phyloP scores from a whole-genome alignment of 2,113 vertebrate genomes.

The Saiga tatarica region DNA sequence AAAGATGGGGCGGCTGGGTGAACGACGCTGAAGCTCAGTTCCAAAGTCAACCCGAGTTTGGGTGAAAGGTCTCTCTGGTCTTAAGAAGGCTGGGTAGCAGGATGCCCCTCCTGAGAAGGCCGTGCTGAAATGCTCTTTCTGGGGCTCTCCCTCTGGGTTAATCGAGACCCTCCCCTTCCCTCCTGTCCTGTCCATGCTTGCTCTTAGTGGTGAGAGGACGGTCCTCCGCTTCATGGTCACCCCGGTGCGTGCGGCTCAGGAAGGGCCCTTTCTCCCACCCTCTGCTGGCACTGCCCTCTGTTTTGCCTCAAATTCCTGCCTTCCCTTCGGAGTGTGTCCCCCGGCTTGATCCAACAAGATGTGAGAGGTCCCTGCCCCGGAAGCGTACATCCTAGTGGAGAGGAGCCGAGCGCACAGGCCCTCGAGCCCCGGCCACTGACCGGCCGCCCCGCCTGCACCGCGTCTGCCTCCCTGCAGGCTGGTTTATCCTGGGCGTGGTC shows the following conservation, averaged over 20 bases:
- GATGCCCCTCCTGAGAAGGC: neutral
- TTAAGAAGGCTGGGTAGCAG: neutral
- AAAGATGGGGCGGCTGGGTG: too few relatives aligned
- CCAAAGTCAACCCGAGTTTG: neutral
- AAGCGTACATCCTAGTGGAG: neutral
- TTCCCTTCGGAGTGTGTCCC: neutral
- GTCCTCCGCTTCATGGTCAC: accelerated
- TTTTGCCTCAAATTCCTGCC: neutral
- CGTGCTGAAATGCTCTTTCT: too few relatives aligned
- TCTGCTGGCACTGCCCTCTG: neutral
- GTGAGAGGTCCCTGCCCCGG: accelerated
- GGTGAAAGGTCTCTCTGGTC: neutral
- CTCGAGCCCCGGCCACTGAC: accelerated
- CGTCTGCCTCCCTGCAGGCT: accelerated
- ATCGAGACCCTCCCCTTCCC: accelerated
- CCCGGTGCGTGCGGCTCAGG: accelerated
- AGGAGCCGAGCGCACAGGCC: accelerated
- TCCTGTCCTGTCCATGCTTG: neutral
- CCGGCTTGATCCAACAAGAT: neutral
- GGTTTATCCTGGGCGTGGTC: neutral
- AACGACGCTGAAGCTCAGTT: neutral
- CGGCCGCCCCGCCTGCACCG: accelerated
- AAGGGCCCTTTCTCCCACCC: neutral
- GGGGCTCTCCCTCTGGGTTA: neutral
- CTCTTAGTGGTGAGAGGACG: neutral